phyloP scores from a whole-genome alignment of 2,888 invertebrate genomes.

The Eilema caniola region DNA sequence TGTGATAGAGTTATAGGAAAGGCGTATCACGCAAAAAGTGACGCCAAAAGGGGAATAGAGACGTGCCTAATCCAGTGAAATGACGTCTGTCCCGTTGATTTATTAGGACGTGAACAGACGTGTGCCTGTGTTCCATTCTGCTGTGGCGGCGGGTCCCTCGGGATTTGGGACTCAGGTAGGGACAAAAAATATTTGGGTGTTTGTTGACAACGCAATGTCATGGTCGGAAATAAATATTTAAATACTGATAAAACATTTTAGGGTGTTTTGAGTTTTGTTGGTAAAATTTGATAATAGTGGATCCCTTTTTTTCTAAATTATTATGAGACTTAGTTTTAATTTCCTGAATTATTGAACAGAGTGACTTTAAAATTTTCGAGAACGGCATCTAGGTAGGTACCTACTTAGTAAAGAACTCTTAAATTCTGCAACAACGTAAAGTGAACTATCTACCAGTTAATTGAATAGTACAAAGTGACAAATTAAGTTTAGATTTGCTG shows the following conservation, averaged over 20 bases:
- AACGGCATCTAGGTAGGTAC: background rate
- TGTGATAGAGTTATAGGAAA: constrained; percentile 52
- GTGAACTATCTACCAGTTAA: background rate
- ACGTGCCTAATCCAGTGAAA: constrained; percentile 65
- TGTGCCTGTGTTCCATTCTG: constrained; percentile 63
- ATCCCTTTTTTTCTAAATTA: constrained; percentile 8
- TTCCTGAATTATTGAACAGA: background rate
- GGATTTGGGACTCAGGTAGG: constrained; percentile 64
- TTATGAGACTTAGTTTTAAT: background rate
- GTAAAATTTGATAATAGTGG: constrained; percentile 25
- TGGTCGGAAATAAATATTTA: constrained; percentile 59
- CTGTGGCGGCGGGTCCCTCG: constrained; percentile 51
- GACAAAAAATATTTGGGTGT: constrained; percentile 76
- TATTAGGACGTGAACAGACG: constrained; percentile 75
- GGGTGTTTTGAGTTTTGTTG: constrained; percentile 24
- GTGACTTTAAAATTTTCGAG: background rate
- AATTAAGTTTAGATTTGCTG: too few species aligned
- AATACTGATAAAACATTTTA: constrained; percentile 39
- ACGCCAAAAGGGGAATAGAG: constrained; percentile 58
- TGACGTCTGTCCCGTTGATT: constrained; percentile 74
- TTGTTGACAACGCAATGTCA: constrained; percentile 78
- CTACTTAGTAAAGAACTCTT: too few species aligned
- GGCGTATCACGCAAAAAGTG: constrained; percentile 54
- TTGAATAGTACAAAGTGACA: background rate
- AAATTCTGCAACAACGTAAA: too few species aligned